Conservation (phyloP, 2,888 invertebrate species). For the Rhodophaea formosa region DNA sequence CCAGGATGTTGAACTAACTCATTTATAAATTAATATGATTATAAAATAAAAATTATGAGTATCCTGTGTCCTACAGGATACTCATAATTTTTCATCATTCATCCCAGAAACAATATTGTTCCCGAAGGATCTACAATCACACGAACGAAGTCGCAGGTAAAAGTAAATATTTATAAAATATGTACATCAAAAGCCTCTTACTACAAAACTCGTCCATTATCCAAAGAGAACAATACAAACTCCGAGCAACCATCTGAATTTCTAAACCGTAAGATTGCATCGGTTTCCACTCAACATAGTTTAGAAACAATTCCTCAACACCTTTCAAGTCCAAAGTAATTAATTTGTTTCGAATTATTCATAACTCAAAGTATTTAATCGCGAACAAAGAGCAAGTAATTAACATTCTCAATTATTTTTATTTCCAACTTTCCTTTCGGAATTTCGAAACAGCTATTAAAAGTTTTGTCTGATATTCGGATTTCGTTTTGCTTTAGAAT, state of each 20-base stretch:
- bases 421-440: conserved; percentile 4
- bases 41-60: too few relatives aligned
- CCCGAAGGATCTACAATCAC: too few relatives aligned
- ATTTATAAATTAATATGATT: too few relatives aligned
- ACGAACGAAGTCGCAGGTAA: too few relatives aligned
- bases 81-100: too few relatives aligned
- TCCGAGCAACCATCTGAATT: not conserved
- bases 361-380: conserved; percentile 34
- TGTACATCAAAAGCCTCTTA: too few relatives aligned
- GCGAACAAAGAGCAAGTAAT: conserved; percentile 30
- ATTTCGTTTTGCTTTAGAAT: conserved; percentile 18
- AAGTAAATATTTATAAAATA: not conserved
- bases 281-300: conserved; percentile 24
- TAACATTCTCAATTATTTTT: conserved; percentile 31
- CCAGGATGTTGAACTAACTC: too few relatives aligned
- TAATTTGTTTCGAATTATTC: conserved; percentile 28
- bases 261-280: not conserved
- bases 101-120: too few relatives aligned
- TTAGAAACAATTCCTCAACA: conserved; percentile 28
- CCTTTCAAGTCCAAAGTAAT: conserved; percentile 21
- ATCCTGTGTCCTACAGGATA: too few relatives aligned
- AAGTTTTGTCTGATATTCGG: conserved; percentile 15
- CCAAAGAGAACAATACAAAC: not conserved
- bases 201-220: not conserved
- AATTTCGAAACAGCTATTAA: conserved; percentile 14